Base-by-base conservation (phyloP, 2,888 invertebrate genomes). In the Sepiola atlantica region DNA sequence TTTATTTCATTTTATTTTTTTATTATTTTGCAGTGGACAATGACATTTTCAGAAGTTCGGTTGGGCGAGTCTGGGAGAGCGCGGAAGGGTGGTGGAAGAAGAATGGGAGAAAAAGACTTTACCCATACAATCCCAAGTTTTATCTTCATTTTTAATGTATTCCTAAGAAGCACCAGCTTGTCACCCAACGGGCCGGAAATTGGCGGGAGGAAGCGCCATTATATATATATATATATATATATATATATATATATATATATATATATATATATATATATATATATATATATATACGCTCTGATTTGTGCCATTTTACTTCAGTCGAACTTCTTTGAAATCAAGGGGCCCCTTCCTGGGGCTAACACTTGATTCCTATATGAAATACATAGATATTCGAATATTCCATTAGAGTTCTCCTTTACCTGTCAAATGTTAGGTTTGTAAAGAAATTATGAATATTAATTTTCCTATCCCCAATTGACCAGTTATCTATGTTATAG, bases 121-220 rank as follows among this genome's bases (percentile, higher is more conserved):
- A 57, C 28, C 77, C 14, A n/a, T 77, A 24, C n/a, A 77, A 45
- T 8, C 45, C 45, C 45, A 8, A 4, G 45, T 77, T 77, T n/a
- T 77, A n/a, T 77, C 77, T 77, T 77, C 77, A 77, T n/a, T 77
- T 77, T 77, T 77, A 77, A 77, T 77, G 77, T 77, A 77, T 77
- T 77, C 77, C 77, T 18, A n/a, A n/a, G 14, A 77, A 77, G 77
- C 77, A 77, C 77, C n/a, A n/a, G 77, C 77, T 77, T 77, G 77
- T 77, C 77, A 77, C n/a, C 77, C 77, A 77, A 77, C 77, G 77
- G 10, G 16, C 77, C 77, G 77, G 77, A 77, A 77, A 32, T 32
- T 32, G 77, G 77, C 18, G n/a, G 12, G 77, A 1, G n/a, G 16
- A n/a, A 16, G 77, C n/a, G 3, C 10, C 21, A 57, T 57, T n/a